phyloP scores from a whole-genome alignment of 2,888 invertebrate species.

The Nudaria mundana region DNA sequence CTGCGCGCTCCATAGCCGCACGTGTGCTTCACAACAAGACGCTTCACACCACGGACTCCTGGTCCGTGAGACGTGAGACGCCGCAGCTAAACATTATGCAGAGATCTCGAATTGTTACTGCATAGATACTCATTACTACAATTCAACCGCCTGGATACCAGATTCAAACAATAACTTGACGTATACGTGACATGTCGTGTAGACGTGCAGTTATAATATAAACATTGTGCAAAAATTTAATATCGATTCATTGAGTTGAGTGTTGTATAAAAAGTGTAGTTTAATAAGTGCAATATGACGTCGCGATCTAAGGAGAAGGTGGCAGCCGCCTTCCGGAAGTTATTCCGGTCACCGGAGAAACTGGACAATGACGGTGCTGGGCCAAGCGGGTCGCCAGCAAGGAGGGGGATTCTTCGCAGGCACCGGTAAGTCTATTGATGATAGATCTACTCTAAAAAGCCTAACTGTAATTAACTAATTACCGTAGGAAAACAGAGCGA shows the following conservation, averaged over 20 bases:
- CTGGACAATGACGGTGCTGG: slow-evolving; percentile 83
- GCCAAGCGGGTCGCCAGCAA: slow-evolving; percentile 82
- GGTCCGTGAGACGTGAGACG: slow-evolving; percentile 56
- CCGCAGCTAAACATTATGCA: slow-evolving; percentile 44
- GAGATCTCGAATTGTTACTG: slow-evolving; percentile 25
- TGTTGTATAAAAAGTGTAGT: slow-evolving; percentile 46
- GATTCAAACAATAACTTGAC: slow-evolving; percentile 49
- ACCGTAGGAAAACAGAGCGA: not conserved
- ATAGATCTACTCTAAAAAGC: not conserved
- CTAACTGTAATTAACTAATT: not conserved
- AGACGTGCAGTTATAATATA: slow-evolving; percentile 35
- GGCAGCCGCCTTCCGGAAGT: slow-evolving; percentile 88
- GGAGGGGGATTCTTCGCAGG: slow-evolving; percentile 75
- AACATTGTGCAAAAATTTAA: slow-evolving; percentile 41
- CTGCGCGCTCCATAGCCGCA: slow-evolving; percentile 59
- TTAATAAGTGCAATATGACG: slow-evolving; percentile 81
- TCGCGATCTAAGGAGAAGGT: slow-evolving; percentile 91
- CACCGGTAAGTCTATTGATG: slow-evolving; percentile 55
- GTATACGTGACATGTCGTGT: slow-evolving; percentile 52
- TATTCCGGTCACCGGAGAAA: slow-evolving; percentile 88
- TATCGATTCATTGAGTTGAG: slow-evolving; percentile 40
- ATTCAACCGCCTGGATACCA: slow-evolving; percentile 17
- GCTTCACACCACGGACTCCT: slow-evolving; percentile 35
- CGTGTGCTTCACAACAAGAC: slow-evolving; percentile 53
- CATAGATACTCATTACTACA: slow-evolving; percentile 18